Conservation (phyloP, 2,797 vertebrate genomes). For the Pseudochirops cupreus region DNA sequence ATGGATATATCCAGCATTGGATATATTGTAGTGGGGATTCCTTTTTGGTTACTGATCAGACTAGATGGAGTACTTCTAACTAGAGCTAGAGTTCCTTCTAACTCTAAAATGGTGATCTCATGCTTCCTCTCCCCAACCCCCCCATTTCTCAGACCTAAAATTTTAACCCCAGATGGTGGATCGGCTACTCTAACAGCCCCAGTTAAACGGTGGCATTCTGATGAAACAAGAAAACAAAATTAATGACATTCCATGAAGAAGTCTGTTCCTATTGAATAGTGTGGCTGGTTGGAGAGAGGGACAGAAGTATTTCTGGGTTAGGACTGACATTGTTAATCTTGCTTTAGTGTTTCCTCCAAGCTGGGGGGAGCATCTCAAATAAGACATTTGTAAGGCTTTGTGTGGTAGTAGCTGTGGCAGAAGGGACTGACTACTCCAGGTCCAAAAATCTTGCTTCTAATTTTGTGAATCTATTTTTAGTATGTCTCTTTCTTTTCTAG, state of each 20-base stretch:
- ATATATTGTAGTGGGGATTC: neutral
- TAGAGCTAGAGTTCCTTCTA: neutral
- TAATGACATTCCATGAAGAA: conserved; percentile 48
- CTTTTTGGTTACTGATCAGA: neutral
- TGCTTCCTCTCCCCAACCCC: neutral
- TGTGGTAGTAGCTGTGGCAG: conserved; percentile 14
- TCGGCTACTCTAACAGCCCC: conserved; percentile 29
- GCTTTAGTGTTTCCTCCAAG: conserved; percentile 47
- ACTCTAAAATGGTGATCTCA: neutral
- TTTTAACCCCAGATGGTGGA: conserved; percentile 30
- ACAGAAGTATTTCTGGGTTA: neutral
- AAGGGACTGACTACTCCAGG: conserved; percentile 38
- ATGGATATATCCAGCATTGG: neutral
- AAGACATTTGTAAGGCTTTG: conserved; percentile 38
- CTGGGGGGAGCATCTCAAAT: neutral
- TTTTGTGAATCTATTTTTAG: conserved; percentile 50
- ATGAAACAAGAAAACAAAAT: conserved; percentile 51
- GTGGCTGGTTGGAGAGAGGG: conserved; percentile 14
- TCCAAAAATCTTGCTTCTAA: conserved; percentile 56
- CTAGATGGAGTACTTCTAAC: neutral
- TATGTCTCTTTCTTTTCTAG: conserved; percentile 48
- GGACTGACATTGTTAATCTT: conserved; percentile 27
- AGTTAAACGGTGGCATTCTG: conserved; percentile 38
- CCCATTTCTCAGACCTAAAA: neutral
- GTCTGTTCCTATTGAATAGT: conserved; percentile 13